Base-by-base conservation (phyloP, 2,888 invertebrate species). In the Vesta saturnalis region DNA sequence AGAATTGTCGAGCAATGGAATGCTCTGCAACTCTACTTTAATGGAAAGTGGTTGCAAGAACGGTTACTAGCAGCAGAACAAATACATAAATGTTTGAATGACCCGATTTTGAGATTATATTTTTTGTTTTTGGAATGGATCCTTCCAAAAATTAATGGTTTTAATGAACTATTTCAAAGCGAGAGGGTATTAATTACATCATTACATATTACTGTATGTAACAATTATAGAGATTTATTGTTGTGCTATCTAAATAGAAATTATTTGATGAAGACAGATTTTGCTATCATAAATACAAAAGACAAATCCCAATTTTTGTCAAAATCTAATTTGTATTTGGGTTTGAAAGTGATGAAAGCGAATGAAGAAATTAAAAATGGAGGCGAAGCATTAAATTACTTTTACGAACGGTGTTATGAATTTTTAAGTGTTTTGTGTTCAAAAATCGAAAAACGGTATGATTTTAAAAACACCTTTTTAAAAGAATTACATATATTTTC, bases 1-100 rank as follows among this genome's bases (percentile, higher is more conserved):
- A 10, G 49, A 10, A 54, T 64, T 18, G 10, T 52, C 5, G 59
- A 59, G 14, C 59, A 59, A 18, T 59, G 59, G 59, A 1, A 5
- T 1, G 46, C 59, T 22, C 14, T 59, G 12, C 1, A 8, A 14
- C 8, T 59, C 1, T 59, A 18, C 14, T 59, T 59, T 22, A 46
- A 19, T 14, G n/a, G 1, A 3, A 1, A 30, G 16, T 58, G 58
- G 43, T 19, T 58, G 5, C 0, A n/a, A n/a, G 12, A 43, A 1
- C 8, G 15, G 0, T 21, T 46, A 0, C n/a, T 19, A 4, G 14
- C 59, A 21, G 1, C 46, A 6, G 46, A 59, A 59, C 46, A 22
- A 46, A 59, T 59, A 1, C 8, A n/a, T 46, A 4, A 22, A 14
- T 1, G 8, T 5, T 14, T 59, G 8, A 8, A 59, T 21, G 8